Evolutionary conservation across 1,140 invertebrate genomes (phyloP), one percentile per base, ranked within the genome.

Genomic region (Bombyx mori): DNA sequence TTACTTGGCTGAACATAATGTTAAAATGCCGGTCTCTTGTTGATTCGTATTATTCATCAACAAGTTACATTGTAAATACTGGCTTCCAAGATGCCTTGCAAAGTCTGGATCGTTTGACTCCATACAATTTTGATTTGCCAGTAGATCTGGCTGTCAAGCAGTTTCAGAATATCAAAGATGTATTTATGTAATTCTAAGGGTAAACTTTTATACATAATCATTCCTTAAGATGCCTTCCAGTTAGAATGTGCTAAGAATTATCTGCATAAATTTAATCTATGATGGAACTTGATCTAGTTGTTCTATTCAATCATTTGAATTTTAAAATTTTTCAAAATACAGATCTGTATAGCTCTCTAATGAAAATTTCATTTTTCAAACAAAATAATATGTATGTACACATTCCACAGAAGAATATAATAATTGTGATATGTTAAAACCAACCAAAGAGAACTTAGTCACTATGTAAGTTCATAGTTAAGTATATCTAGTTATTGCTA

Each of bases 111-210:
- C 92, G 92, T 57, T 88, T 99, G 49, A 94, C 94, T 42, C 90
- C 91, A 56, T 92, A 95, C 69, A 95, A 96, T 74, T 99, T 99
- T 87, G 94, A 97, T 82, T 89, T 99, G 64, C 97, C 98, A 0
- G 95, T 98, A 18, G 98, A 99, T 87, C 88, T 99, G 70, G 98
- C 98, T 52, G 92, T 99, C 52, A 91, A 96, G 75, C 97, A 98
- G 71, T 97, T 99, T 79, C 95, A 98, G 81, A 98, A 98, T 88
- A 99, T 99, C 71, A 97, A 96, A 89, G 97, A 99, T 89, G 97
- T 97, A 65, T 99, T 99, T 89, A 91, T 90, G 84, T 91, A 90
- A 75, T 56, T 62, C 63, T 70, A 76, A 77, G 68, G 66, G 53
- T 70, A 73, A 62, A 65, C 62, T 67, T 71, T 69, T 73, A 62